Base-by-base conservation (phyloP, 2,888 invertebrate genomes). In the Agrenia bidenticulata region DNA sequence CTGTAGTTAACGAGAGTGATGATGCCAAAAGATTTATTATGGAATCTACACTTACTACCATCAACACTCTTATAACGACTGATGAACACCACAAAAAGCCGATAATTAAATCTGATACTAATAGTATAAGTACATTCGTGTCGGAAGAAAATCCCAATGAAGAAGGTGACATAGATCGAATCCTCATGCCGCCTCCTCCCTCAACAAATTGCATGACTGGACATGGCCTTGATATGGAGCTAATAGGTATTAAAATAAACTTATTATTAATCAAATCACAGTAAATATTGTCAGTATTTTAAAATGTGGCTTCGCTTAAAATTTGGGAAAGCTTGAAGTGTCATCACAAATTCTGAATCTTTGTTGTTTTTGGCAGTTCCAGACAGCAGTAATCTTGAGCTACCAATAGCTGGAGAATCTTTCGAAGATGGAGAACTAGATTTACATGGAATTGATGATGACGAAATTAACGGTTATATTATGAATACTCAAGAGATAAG, bases 401-500 rank as follows among this genome's bases (percentile, higher is more conserved):
- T n/a, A n/a, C n/a, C n/a, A n/a, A n/a, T n/a, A n/a, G n/a, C 5
- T 32, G 32, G 32, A 11, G 32, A 32, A 32, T 32, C 32, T 7
- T 32, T 11, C 32, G 78, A 77, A 5, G 75, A 76, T 65, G 79
- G 82, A 0, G 89, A 90, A 73, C 80, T 92, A 17, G 84, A 88
- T 72, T 81, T 92, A 45, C 87, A 86, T 49, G 87, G 82, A 15
- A 85, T 94, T 56, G 93, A 97, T 77, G 98, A 98, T 77, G 88
- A 87, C 4, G 97, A 98, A 82, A 84, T 98, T 54, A 89, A 91
- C 78, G 86, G 88, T 15, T 90, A 95, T 77, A 90, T 97, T 67
- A 84, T 93, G 82, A 85, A 85, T 1, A 89, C 89, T 49, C 86
- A 87, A 58, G 98, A 98, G 80, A 87, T 89, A 0, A 81, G 85